Evolutionary conservation across 1,140 invertebrate genomes (phyloP), one percentile per base, ranked within the genome.

Genomic region (Solenopsis invicta): DNA sequence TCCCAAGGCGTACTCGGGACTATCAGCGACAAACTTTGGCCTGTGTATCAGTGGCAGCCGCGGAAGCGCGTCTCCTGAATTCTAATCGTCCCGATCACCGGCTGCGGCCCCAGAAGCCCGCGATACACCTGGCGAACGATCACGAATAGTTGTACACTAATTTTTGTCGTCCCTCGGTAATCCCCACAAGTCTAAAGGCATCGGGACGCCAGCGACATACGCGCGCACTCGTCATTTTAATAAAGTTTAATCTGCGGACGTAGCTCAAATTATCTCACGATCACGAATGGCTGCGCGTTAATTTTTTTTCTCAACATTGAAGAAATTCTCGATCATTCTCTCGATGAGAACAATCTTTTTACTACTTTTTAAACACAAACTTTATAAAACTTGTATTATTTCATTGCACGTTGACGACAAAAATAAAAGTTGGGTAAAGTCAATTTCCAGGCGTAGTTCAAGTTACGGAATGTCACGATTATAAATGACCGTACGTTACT

Each of bases 21-120:
- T 74, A 87, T 82, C 78, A 64, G 54, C 52, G 77, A 87, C 77
- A 82, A 87, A 87, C 66, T 82, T 87, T 72, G 45, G 34, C 80
- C 13, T 61, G 61, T 61, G 41, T 85, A 67, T 75, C 72, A 52
- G 77, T 71, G 45, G 66, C 67, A 56, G n/a, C 72, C 64, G 16
- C 72, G 45, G 50, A 74, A 75, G 87, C 24, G 52, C 84, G 37
- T 64, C 71, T 71, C 45, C 74, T 78, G 82, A 71, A 88, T 86
- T 78, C 84, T 86, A 78, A 88, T 88, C 72, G 62, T 41, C 34
- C 12, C 71, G 24, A 85, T 87, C 81, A 66, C 13, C 37, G 56
- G 37, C 50, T 62, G 50, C 67, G 41, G 13, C 3, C 13, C 50
- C 48, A n/a, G 37, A 59, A 72, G 45, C 62, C 34, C 62, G n/a